Evolutionary conservation across 2,888 invertebrate species (phyloP), one percentile per base, ranked within the genome.

Genomic region (Campoplex nolae): DNA sequence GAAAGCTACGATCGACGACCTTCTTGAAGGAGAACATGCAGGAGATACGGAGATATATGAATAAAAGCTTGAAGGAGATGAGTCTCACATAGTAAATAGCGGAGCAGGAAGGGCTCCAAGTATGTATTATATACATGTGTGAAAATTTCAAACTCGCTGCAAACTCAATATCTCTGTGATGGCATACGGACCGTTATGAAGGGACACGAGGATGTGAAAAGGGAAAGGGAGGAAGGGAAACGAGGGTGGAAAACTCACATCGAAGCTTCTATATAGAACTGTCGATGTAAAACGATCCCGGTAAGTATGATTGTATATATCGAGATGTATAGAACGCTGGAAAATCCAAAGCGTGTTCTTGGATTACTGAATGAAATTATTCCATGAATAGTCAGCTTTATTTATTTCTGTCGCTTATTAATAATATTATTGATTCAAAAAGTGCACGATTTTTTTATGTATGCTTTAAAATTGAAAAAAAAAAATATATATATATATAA

Each of bases 101-200:
- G 18, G 82, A 23, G 23, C 23, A 18, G 42, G 42, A 16, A 68
- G 67, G 65, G n/a, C 38, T 67, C 18, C 62, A 42, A 42, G 42
- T 42, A 7, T 42, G 42, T 42, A 42, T 42, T 42, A 42, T 42
- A 83, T 81, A 48, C 45, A 73, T 83, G 32, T 70, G 42, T 32
- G 65, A 54, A 58, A 76, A 76, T 45, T 75, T 35, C 48, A 75
- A 71, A 83, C 83, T 76, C 62, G 48, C 51, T 70, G 70, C 58
- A 76, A 83, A 83, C 83, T 83, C 83, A 83, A 83, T 83, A 83
- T 83, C 76, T 71, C 76, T 62, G 76, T 62, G 76, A 76, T 70
- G 56, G 70, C 76, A 54, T 51, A 62, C 38, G 70, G 23, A 83
- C 70, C 48, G 62, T 83, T 76, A 58, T 35, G 58, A 56, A 70